phyloP scores from a whole-genome alignment of 2,888 invertebrate genomes.

The Graphium colonna region DNA sequence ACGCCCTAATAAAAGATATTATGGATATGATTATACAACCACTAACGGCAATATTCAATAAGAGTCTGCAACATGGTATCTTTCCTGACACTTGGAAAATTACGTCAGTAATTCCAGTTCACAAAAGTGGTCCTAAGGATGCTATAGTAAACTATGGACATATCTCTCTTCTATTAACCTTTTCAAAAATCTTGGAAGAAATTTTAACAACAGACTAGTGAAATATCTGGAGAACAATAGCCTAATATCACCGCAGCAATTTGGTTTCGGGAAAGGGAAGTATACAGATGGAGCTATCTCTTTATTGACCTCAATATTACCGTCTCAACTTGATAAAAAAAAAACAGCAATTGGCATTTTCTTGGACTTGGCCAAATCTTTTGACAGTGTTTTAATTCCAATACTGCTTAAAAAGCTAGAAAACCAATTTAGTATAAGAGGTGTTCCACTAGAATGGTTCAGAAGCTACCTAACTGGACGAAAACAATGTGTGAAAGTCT shows the following conservation, averaged over 20 bases:
- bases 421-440: conserved; percentile 7
- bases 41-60: conserved; percentile 5
- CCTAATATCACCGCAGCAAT: not conserved
- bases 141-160: not conserved
- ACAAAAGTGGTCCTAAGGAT: conserved; percentile 20
- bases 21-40: not conserved
- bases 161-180: not conserved
- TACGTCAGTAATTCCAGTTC: conserved; percentile 17
- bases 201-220: not conserved
- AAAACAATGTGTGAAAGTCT: not conserved
- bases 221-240: conserved; percentile 4
- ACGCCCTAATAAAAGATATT: conserved; percentile 6
- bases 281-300: not conserved
- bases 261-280: not conserved
- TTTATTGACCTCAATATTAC: not conserved
- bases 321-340: not conserved
- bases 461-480: not conserved
- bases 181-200: not conserved
- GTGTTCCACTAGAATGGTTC: not conserved
- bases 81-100: conserved; percentile 22
- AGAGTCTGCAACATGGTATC: conserved; percentile 4
- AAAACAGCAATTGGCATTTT: not conserved
- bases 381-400: not conserved
- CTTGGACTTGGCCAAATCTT: not conserved
- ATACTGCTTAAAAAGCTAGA: conserved; percentile 1